Evolutionary conservation across 2,888 invertebrate genomes (phyloP).

Genomic region (Agrilus mali): DNA sequence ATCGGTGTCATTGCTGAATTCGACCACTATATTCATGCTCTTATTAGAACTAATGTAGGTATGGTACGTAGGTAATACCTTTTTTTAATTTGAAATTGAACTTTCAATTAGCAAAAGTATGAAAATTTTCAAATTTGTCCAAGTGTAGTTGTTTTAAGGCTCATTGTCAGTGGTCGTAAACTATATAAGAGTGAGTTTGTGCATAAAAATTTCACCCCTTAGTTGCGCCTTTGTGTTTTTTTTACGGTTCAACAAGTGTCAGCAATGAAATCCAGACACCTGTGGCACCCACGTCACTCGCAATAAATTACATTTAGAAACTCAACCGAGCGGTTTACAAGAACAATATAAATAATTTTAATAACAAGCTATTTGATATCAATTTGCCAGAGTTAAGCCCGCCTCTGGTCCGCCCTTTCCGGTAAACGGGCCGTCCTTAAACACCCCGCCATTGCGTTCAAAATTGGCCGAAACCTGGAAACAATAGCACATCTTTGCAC

Average conservation of each 20-base stretch:
- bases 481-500: conserved; percentile 27
- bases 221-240: too few species aligned
- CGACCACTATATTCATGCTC: too few species aligned
- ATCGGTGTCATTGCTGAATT: too few species aligned
- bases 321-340: conserved; percentile 5
- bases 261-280: background rate
- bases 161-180: background rate
- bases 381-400: conserved; percentile 18
- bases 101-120: background rate
- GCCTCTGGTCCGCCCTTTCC: conserved; percentile 20
- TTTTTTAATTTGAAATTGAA: background rate
- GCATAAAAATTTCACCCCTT: too few species aligned
- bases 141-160: background rate
- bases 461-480: conserved; percentile 17
- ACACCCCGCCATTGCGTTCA: conserved; percentile 15
- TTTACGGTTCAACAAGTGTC: background rate
- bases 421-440: conserved; percentile 12
- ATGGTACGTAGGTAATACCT: too few species aligned
- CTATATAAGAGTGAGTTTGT: too few species aligned
- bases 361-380: conserved; percentile 12
- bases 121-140: background rate
- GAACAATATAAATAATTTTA: conserved; percentile 7
- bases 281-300: conserved; percentile 1
- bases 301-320: conserved; percentile 5
- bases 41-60: too few species aligned